phyloP scores from a whole-genome alignment of 2,888 invertebrate species.

The Tinea trinotella region DNA sequence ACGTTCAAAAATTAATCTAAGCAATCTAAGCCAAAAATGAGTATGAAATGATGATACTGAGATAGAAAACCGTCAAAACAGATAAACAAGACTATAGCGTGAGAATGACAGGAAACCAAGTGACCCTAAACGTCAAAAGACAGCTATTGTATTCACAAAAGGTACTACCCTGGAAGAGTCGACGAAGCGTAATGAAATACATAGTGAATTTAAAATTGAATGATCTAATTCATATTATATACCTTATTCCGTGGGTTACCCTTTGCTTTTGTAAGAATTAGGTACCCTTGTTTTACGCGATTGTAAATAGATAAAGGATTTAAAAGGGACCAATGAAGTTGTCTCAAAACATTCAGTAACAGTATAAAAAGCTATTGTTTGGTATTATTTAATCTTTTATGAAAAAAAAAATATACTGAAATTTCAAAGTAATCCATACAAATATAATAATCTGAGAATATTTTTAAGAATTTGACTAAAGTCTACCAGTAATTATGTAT shows the following conservation, averaged over 20 bases:
- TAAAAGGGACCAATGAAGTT: conserved; percentile 1
- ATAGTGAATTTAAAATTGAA: conserved; percentile 18
- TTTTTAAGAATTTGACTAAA: no score
- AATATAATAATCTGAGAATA: no score
- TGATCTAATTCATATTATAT: conserved; percentile 18
- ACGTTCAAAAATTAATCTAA: no score
- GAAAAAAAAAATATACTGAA: no score
- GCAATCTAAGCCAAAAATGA: no score
- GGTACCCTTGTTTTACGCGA: conserved; percentile 51
- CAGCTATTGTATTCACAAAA: conserved; percentile 47
- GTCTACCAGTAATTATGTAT: no score
- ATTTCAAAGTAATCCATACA: no score
- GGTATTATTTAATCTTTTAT: no score
- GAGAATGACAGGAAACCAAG: conserved; percentile 35
- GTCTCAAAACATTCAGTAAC: not conserved
- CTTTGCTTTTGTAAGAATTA: conserved; percentile 57
- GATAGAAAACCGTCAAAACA: not conserved
- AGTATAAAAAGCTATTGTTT: not conserved
- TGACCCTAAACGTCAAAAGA: conserved; percentile 37
- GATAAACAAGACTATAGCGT: conserved; percentile 30
- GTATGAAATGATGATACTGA: no score
- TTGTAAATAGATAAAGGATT: conserved; percentile 49
- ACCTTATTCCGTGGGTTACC: conserved; percentile 30
- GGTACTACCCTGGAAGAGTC: conserved; percentile 63
- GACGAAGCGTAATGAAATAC: conserved; percentile 38